These are phyloP conservation scores for Diabrotica undecimpunctata DNA, from an alignment of 1,140 invertebrate genomes.

Conservation along the genomic window DNA sequence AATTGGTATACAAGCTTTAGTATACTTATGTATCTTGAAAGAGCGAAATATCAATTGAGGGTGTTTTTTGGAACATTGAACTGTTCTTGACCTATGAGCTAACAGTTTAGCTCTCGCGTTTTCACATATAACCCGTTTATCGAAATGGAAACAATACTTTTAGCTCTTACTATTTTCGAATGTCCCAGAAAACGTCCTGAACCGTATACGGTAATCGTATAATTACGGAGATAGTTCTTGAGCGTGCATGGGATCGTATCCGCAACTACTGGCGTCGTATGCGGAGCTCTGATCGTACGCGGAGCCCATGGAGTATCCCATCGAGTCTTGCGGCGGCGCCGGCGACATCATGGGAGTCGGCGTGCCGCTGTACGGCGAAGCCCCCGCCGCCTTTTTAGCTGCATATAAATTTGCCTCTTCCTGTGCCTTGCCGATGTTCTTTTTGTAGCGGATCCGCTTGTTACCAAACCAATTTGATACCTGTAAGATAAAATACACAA, in stretches of 20 bases:
- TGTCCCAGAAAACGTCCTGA: not conserved
- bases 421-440: slow-evolving; percentile 99
- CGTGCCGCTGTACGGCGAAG: slow-evolving; percentile 86
- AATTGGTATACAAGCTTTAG: slow-evolving; percentile 2
- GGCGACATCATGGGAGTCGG: slow-evolving; percentile 92
- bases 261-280: slow-evolving; percentile 81
- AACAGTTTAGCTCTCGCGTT: too few species aligned
- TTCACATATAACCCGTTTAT: too few species aligned
- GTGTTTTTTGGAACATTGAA: not conserved
- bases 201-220: slow-evolving; percentile 1
- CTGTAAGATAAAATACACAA: not conserved
- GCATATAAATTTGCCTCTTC: slow-evolving; percentile 99
- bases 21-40: slow-evolving; percentile 3
- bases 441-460: slow-evolving; percentile 99
- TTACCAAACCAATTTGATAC: slow-evolving; percentile 99
- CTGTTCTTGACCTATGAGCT: too few species aligned
- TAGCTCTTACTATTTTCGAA: too few species aligned
- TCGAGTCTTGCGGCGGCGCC: slow-evolving; percentile 82
- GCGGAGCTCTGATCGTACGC: slow-evolving; percentile 81
- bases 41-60: slow-evolving; percentile 2
- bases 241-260: slow-evolving; percentile 74
- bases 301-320: slow-evolving; percentile 84
- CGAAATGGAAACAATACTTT: too few species aligned
- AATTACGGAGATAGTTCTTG: slow-evolving; percentile 36
- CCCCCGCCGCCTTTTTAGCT: slow-evolving; percentile 96